A percentile compares a stretch with the other conserved stretches of the same genome.
Conservation (phyloP, 23 tunicate genomes). For the Corella eumyota region DNA sequence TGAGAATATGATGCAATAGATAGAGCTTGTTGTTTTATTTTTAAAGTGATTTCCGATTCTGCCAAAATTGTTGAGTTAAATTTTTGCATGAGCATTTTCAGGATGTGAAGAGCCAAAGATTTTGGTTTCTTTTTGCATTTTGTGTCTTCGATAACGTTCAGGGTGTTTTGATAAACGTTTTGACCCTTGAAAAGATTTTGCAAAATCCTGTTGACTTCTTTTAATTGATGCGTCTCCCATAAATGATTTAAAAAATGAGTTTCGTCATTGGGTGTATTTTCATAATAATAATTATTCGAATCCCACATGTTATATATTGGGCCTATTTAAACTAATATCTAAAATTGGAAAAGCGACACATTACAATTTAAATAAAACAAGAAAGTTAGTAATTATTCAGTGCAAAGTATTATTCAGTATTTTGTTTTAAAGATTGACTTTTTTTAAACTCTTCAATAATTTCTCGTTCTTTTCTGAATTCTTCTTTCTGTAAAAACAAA, state of each 20-base stretch:
- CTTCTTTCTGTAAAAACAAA: conserved; percentile 10
- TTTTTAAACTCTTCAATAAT: conserved; percentile 15
- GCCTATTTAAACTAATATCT: no score
- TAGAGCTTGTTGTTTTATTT: conserved; percentile 23
- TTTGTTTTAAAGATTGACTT: neutral
- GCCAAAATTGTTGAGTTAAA: neutral
- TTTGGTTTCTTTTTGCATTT: conserved; percentile 30
- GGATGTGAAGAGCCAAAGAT: conserved; percentile 19
- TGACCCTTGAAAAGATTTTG: neutral
- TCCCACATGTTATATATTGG: no score
- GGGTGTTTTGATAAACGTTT: no score
- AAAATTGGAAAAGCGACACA: no score
- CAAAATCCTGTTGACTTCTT: conserved; percentile 8
- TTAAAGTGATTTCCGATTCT: neutral
- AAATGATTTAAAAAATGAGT: conserved; percentile 6
- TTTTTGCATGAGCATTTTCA: conserved; percentile 1
- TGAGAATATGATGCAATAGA: conserved; percentile 19
- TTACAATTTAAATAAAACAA: no score
- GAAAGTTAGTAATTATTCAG: no score
- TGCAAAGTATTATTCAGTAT: neutral
- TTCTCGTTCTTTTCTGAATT: conserved; percentile 6
- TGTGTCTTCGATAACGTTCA: conserved; percentile 9
- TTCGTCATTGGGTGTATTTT: neutral
- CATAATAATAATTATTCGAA: no score
- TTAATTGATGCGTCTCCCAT: conserved; percentile 12